These are phyloP conservation scores for Macrochelys suwanniensis DNA, from an alignment of 2,797 vertebrate species.

Conservation along the genomic window DNA sequence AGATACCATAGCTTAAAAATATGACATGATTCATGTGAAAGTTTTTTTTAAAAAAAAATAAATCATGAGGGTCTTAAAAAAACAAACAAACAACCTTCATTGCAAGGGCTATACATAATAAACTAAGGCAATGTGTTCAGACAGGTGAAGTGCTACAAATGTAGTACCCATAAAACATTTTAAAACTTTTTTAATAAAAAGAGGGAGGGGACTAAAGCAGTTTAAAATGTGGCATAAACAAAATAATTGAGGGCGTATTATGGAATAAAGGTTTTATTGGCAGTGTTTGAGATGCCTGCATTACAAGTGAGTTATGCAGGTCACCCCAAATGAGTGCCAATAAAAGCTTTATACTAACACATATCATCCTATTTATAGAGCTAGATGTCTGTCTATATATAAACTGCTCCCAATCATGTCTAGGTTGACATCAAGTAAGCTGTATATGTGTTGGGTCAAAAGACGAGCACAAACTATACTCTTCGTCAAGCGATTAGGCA, in stretches of 20 bases:
- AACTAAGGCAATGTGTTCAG: neutral
- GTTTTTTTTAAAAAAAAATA: neutral
- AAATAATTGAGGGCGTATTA: neutral
- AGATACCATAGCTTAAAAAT: neutral
- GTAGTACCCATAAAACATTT: neutral
- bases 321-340: neutral
- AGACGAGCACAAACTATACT: neutral
- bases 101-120: neutral
- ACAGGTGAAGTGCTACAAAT: neutral
- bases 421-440: conserved; percentile 28
- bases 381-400: conserved; percentile 36
- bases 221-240: neutral
- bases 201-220: neutral
- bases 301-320: neutral
- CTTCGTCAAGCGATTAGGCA: neutral
- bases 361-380: conserved; percentile 27
- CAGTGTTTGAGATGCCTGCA: neutral
- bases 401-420: conserved; percentile 36
- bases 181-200: neutral
- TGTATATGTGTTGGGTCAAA: conserved; percentile 2
- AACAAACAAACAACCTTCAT: neutral
- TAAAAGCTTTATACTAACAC: conserved; percentile 37
- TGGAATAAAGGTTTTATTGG: conserved; percentile 1
- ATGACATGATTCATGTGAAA: neutral
- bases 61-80: neutral